These are phyloP conservation scores for Drosophila rubida DNA, from an alignment of 2,888 invertebrate species.

Conservation along the genomic window DNA sequence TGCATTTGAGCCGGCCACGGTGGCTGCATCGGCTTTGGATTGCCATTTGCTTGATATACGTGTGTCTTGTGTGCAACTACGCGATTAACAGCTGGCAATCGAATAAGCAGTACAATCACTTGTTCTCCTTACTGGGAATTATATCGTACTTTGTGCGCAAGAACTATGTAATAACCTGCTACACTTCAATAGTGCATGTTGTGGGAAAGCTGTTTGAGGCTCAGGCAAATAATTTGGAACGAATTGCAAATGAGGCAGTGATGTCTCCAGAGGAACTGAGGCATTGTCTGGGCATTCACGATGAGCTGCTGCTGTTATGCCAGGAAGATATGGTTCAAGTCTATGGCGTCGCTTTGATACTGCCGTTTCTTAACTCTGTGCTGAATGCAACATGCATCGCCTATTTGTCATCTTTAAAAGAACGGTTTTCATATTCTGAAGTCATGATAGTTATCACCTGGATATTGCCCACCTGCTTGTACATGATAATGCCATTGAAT, in stretches of 20 bases:
- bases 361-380: slow-evolving; percentile 18
- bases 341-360: slow-evolving; percentile 32
- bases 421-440: slow-evolving; percentile 29
- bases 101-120: background rate
- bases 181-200: slow-evolving; percentile 33
- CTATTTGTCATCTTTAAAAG: slow-evolving; percentile 23
- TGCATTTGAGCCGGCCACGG: slow-evolving; percentile 2
- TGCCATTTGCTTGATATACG: background rate
- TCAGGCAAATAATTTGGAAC: slow-evolving; percentile 8
- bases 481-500: slow-evolving; percentile 35
- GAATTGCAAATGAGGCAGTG: too few species aligned
- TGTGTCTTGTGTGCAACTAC: background rate
- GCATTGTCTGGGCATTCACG: slow-evolving; percentile 8
- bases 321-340: slow-evolving; percentile 24
- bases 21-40: slow-evolving; percentile 29
- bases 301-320: slow-evolving; percentile 32
- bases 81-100: background rate
- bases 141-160: slow-evolving; percentile 1
- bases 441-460: slow-evolving; percentile 8
- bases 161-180: slow-evolving; percentile 37
- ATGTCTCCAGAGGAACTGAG: background rate
- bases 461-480: slow-evolving; percentile 24
- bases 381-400: slow-evolving; percentile 23
- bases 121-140: background rate
- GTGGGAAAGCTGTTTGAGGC: slow-evolving; percentile 14